These are phyloP conservation scores for Gobio gobio DNA, from an alignment of 2,113 vertebrate species.

Conservation along the genomic window DNA sequence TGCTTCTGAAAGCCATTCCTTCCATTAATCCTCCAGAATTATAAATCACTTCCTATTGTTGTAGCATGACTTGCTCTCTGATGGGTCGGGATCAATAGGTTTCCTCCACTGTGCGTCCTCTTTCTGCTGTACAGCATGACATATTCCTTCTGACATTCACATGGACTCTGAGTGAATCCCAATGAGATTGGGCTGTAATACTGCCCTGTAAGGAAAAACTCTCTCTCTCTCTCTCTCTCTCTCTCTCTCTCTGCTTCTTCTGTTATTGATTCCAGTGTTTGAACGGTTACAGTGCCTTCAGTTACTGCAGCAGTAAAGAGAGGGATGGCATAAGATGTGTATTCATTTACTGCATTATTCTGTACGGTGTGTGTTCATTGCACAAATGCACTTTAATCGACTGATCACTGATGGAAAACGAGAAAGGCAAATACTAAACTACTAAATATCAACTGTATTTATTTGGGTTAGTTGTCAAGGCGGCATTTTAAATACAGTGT, in stretches of 20 bases:
- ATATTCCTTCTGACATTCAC: constrained; percentile 19
- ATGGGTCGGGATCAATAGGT: background rate
- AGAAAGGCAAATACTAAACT: too few relatives aligned
- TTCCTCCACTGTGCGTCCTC: background rate
- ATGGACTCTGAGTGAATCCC: constrained; percentile 24
- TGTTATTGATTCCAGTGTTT: constrained; percentile 19
- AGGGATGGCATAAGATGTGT: background rate
- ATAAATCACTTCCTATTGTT: background rate
- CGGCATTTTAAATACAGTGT: too few relatives aligned
- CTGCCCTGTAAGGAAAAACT: constrained; percentile 32
- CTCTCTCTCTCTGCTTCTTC: constrained; percentile 6
- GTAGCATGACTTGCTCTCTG: background rate
- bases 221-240: background rate
- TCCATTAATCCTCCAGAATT: background rate
- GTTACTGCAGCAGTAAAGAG: constrained; percentile 7
- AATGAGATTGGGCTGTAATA: constrained; percentile 17
- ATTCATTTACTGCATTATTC: background rate
- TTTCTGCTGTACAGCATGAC: constrained; percentile 17
- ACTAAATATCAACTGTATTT: too few relatives aligned
- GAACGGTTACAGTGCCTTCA: constrained; percentile 5
- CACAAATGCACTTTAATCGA: too few relatives aligned
- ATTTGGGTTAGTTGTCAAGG: too few relatives aligned
- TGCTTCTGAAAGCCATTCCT: background rate
- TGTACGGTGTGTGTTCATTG: background rate
- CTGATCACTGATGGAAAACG: too few relatives aligned